Percentiles rank a stretch among this genome's conserved stretches.
These are phyloP conservation scores for Halocaridina rubra DNA, from an alignment of 2,888 invertebrate species.

Conservation along the genomic window DNA sequence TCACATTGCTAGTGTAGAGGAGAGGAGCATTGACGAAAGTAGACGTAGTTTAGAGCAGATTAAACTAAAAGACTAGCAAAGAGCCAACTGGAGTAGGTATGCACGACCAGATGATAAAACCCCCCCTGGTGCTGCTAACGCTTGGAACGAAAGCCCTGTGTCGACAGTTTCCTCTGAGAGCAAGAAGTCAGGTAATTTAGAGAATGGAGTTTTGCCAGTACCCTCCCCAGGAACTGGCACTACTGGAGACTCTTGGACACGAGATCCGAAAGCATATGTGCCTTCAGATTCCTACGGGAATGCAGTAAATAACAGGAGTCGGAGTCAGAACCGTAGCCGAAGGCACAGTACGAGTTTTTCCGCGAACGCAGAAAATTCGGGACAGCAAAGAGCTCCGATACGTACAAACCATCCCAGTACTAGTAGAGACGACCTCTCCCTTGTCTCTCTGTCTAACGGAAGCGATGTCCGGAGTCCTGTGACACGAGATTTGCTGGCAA, in stretches of 20 bases:
- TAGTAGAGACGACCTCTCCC: constrained; percentile 52
- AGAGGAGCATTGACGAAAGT: constrained; percentile 33
- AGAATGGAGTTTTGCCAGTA: not conserved
- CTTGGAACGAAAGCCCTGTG: constrained; percentile 40
- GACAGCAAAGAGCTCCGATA: constrained; percentile 41
- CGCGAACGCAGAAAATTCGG: constrained; percentile 7
- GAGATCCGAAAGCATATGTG: constrained; percentile 23
- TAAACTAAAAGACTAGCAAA: constrained; percentile 56
- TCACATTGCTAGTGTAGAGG: constrained; percentile 27
- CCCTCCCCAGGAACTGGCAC: not conserved
- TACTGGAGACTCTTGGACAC: constrained; percentile 30
- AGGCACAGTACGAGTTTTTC: constrained; percentile 13
- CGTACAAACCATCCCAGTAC: constrained; percentile 22
- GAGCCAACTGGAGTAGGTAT: constrained; percentile 50
- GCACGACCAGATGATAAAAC: constrained; percentile 30
- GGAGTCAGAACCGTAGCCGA: not conserved
- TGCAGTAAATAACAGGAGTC: constrained; percentile 1
- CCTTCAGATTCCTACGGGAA: constrained; percentile 26
- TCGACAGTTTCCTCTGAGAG: not conserved
- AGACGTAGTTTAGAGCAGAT: constrained; percentile 50
- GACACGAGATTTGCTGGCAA: constrained; percentile 3
- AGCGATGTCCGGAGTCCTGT: constrained; percentile 22
- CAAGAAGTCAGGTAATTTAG: not conserved
- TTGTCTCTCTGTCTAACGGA: constrained; percentile 47
- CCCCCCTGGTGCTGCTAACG: constrained; percentile 7